Base-by-base conservation (phyloP, 37 sponge, comb jelly and placozoan species). In the Chondrilla cf. caribensis region DNA sequence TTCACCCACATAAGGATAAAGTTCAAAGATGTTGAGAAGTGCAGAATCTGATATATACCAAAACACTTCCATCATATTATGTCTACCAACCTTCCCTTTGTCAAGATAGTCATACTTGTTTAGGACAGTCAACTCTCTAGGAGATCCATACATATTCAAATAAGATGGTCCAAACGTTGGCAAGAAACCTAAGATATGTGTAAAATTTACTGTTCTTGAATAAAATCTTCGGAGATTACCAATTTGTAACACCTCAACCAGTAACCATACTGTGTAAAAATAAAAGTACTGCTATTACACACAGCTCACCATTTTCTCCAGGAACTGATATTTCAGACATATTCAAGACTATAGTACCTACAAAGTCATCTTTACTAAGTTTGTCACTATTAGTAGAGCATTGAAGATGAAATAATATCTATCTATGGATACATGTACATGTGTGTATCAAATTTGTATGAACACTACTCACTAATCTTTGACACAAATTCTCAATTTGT, bases 101-200 rank as follows among this genome's bases (percentile, higher is more conserved):
- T 98, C 93, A 41, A 98, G 89, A 54, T 89, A 81, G 33, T 93
- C 96, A 67, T 72, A 91, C 84, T 98, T 92, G 79, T 91, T 91
- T 58, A 98, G 54, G 85, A 86, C 90, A 68, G 86, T 79, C 81
- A 90, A 92, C 71, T 94, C 99, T 70, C 99, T 83, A 9, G 96
- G 96, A 31, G 94, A 92, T 2, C 99, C 99, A 58, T 98, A 98
- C 54, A 95, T 58, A 83, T 98, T 98, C 55, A 98, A 75, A 58
- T 87, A 98, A 43, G 87, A 85, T 0, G 99, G 99, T 21, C 99
- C 99, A 89, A 93, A 95, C 41, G 93, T 95, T 11, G 99, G 99
- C 14, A 90, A 79, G 80, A 91, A 95, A 1, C 98, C 98, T 90
- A 36, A 6, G 64, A 22, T 24, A 38, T 38, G 33, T 3, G 5